Evolutionary conservation across 2,113 vertebrate species (phyloP).

Genomic region (Pycnonotus jocosus): DNA sequence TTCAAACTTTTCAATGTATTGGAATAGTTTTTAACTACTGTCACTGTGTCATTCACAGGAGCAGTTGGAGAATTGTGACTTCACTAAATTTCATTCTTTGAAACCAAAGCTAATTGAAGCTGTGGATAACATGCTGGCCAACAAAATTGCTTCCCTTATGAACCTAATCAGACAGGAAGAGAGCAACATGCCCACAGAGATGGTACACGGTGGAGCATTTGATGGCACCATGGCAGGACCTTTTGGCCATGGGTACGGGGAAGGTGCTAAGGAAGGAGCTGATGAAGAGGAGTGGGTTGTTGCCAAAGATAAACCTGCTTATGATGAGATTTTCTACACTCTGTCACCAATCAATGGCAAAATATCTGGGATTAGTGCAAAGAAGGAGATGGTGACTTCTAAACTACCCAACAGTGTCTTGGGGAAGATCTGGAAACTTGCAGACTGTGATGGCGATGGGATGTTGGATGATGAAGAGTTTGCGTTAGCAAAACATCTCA

Average conservation of each 20-base stretch:
- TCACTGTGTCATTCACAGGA: slow-evolving; percentile 72
- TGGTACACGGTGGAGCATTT: slow-evolving; percentile 92
- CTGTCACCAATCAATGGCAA: slow-evolving; percentile 92
- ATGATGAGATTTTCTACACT: slow-evolving; percentile 97
- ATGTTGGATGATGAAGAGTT: slow-evolving; percentile 98
- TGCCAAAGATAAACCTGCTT: slow-evolving; percentile 89
- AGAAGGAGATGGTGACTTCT: slow-evolving; percentile 96
- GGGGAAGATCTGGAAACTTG: slow-evolving; percentile 97
- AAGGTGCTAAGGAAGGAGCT: slow-evolving; percentile 90
- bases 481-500: slow-evolving; percentile 92
- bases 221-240: slow-evolving; percentile 90
- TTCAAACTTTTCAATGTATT: neutral
- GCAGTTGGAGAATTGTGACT: slow-evolving; percentile 89
- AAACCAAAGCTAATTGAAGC: slow-evolving; percentile 93
- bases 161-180: slow-evolving; percentile 90
- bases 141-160: slow-evolving; percentile 89
- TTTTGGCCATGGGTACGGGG: slow-evolving; percentile 91
- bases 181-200: slow-evolving; percentile 77
- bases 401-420: slow-evolving; percentile 93
- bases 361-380: slow-evolving; percentile 91
- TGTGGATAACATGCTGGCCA: slow-evolving; percentile 93
- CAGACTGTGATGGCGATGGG: slow-evolving; percentile 90
- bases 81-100: slow-evolving; percentile 92
- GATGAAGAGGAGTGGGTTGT: slow-evolving; percentile 94
- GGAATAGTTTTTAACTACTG: neutral